These are phyloP conservation scores for Tupaia chinensis DNA, from an alignment of 2,113 vertebrate species.

Conservation along the genomic window DNA sequence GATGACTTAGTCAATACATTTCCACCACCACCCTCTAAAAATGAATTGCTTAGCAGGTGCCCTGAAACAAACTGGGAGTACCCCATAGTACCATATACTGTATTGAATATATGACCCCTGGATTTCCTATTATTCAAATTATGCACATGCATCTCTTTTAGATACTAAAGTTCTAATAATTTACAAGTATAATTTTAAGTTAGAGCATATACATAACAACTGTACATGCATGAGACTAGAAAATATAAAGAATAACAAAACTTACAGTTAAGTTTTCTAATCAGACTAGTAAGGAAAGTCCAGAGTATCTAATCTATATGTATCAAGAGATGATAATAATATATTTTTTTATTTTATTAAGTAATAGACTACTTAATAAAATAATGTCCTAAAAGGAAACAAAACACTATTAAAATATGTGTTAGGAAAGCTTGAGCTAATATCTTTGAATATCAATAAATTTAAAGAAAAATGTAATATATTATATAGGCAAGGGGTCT, in stretches of 20 bases:
- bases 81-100: neutral
- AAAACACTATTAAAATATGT: neutral
- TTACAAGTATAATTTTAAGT: neutral
- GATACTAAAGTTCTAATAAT: neutral
- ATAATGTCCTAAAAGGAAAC: neutral
- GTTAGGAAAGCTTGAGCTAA: neutral
- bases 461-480: neutral
- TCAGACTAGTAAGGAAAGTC: neutral
- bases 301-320: neutral
- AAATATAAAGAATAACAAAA: neutral
- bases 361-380: neutral
- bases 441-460: neutral
- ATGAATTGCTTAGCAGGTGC: neutral
- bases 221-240: neutral
- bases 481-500: neutral
- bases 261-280: neutral
- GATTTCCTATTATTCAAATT: neutral
- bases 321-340: neutral
- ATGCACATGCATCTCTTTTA: neutral
- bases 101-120: neutral
- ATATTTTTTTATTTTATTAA: slow-evolving; percentile 20
- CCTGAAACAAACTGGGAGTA: neutral
- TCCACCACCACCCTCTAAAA: neutral
- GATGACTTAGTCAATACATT: neutral
- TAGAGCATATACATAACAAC: neutral